A percentile compares a stretch with the other conserved stretches of the same genome.
phyloP scores from a whole-genome alignment of 2,888 invertebrate species.

The Leucania comma region DNA sequence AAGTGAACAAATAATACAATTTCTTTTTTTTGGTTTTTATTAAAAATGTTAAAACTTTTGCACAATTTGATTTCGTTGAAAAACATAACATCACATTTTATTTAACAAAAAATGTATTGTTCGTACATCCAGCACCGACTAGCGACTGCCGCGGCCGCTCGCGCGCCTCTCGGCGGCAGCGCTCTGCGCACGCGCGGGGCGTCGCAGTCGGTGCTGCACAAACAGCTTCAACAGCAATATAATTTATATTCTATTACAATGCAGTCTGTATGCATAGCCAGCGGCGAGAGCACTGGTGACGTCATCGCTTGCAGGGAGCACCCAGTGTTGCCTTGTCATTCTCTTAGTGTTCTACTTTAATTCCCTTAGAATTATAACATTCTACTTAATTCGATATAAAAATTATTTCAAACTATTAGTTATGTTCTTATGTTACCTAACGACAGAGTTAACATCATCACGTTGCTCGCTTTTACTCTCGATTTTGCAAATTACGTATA shows the following conservation, averaged over 20 bases:
- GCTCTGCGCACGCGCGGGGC: not conserved
- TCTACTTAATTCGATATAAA: constrained; percentile 34
- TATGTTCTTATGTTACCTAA: constrained; percentile 20
- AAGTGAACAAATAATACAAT: constrained; percentile 32
- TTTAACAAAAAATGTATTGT: constrained; percentile 70
- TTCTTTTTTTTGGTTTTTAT: constrained; percentile 76
- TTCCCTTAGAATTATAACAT: constrained; percentile 22
- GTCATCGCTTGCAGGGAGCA: constrained; percentile 5
- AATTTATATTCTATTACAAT: constrained; percentile 44
- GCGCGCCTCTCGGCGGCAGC: too few species aligned
- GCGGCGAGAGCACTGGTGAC: constrained; percentile 5
- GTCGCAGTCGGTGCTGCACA: constrained; percentile 37
- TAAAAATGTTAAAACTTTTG: constrained; percentile 87
- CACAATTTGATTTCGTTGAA: constrained; percentile 77
- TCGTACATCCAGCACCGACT: constrained; percentile 37
- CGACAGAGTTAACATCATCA: constrained; percentile 15
- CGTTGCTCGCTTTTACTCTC: not conserved
- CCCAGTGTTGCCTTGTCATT: constrained; percentile 21
- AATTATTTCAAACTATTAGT: constrained; percentile 30
- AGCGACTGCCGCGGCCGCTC: constrained; percentile 11
- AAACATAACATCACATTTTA: constrained; percentile 83
- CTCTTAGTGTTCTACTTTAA: constrained; percentile 21
- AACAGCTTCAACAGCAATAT: constrained; percentile 62
- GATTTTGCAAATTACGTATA: constrained; percentile 7
- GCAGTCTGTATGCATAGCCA: constrained; percentile 40